phyloP scores from a whole-genome alignment of 2,113 vertebrate genomes.

The Hucho hucho region DNA sequence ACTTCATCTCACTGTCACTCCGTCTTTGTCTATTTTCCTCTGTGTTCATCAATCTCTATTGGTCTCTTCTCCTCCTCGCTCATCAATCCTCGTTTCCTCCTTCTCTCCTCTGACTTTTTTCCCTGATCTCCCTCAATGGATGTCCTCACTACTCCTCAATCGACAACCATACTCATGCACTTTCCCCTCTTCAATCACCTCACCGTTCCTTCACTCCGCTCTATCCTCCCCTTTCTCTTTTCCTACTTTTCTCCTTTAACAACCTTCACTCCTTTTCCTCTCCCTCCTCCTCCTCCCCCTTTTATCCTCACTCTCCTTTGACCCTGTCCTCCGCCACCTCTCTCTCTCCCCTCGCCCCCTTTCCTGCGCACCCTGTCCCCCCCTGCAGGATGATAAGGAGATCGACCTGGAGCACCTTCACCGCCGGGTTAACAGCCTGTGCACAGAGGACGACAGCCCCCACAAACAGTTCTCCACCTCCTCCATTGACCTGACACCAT shows the following conservation, averaged over 20 bases:
- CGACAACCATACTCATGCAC: too few species aligned
- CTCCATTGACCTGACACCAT: slow-evolving; percentile 96
- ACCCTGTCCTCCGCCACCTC: slow-evolving; percentile 10
- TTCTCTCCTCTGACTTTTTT: too few species aligned
- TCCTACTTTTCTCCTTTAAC: slow-evolving; percentile 18
- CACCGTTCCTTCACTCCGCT: too few species aligned
- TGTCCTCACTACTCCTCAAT: too few species aligned
- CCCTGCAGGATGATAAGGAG: slow-evolving; percentile 95
- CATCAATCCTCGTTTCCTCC: too few species aligned
- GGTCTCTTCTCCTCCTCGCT: too few species aligned
- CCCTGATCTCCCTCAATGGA: too few species aligned
- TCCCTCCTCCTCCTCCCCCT: neutral
- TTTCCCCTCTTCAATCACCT: too few species aligned
- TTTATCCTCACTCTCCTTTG: slow-evolving; percentile 10
- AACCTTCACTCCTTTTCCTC: slow-evolving; percentile 22
- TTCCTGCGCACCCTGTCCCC: slow-evolving; percentile 17
- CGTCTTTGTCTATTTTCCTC: too few species aligned
- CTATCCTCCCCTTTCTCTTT: neutral
- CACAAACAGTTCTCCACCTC: slow-evolving; percentile 99
- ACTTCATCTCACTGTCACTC: too few species aligned
- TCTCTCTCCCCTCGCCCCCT: slow-evolving; percentile 13
- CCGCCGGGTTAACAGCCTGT: slow-evolving; percentile 98
- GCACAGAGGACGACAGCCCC: slow-evolving; percentile 99
- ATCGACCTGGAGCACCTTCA: slow-evolving; percentile 99
- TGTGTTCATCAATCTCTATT: too few species aligned